Evolutionary conservation across 2,113 vertebrate genomes (phyloP).

Genomic region (Seriola aureovittata): DNA sequence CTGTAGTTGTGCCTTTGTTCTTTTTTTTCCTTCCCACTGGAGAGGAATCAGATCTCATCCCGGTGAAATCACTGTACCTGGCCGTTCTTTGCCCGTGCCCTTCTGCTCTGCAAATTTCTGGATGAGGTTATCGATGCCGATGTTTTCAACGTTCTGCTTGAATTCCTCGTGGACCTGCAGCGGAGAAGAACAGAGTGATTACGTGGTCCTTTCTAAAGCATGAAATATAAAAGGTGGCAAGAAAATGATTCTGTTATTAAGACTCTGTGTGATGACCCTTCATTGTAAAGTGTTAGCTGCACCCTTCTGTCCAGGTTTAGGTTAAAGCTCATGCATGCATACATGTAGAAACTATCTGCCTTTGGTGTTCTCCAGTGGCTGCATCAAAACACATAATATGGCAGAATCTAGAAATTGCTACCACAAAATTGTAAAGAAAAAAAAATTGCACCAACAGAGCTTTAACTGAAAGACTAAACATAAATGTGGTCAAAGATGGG

Average conservation of each 20-base stretch:
- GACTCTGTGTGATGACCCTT: not conserved
- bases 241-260: not conserved
- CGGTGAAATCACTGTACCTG: slow-evolving; percentile 81
- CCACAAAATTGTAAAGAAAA: too few relatives aligned
- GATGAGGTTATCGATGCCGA: slow-evolving; percentile 90
- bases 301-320: too few relatives aligned
- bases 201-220: not conserved
- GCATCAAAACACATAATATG: too few relatives aligned
- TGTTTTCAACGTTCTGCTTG: slow-evolving; percentile 97
- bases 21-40: not conserved
- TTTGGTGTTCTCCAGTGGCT: too few relatives aligned
- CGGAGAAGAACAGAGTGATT: slow-evolving; percentile 4
- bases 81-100: slow-evolving; percentile 91
- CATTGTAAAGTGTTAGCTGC: too few relatives aligned
- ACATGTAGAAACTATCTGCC: too few relatives aligned
- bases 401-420: too few relatives aligned
- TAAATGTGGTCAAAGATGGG: too few relatives aligned
- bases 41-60: not conserved
- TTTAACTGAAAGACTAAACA: too few relatives aligned
- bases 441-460: too few relatives aligned
- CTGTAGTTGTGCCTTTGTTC: not conserved
- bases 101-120: slow-evolving; percentile 92
- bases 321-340: too few relatives aligned
- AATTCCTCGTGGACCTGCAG: slow-evolving; percentile 95
- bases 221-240: not conserved